phyloP scores from a whole-genome alignment of 2,888 invertebrate species.

The Luffia ferchaultella region DNA sequence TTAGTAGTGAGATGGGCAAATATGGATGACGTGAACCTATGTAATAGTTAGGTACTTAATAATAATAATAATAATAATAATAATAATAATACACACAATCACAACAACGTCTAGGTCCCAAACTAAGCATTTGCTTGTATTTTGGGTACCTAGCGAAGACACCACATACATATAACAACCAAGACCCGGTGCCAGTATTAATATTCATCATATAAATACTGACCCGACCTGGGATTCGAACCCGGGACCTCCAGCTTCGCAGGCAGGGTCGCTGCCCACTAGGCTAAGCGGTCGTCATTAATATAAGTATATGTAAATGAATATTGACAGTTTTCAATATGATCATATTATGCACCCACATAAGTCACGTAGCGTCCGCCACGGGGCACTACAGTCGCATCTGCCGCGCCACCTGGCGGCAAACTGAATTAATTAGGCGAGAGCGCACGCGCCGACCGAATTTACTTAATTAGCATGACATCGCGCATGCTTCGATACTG shows the following conservation, averaged over 20 bases:
- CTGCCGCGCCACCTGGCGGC: conserved; percentile 57
- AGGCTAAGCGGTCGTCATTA: background rate
- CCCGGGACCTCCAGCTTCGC: no score
- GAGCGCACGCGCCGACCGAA: conserved; percentile 26
- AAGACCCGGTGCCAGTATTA: background rate
- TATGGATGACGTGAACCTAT: no score
- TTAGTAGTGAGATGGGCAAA: no score
- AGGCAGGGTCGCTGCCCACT: no score
- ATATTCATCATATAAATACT: background rate
- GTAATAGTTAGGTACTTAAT: no score
- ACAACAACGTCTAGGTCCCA: no score
- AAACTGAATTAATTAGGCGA: conserved; percentile 51
- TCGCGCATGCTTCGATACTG: conserved; percentile 3
- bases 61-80: no score
- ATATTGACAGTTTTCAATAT: background rate
- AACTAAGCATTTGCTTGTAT: no score
- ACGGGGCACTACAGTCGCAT: conserved; percentile 21
- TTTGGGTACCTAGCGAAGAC: background rate
- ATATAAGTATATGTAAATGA: background rate
- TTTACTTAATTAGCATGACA: conserved; percentile 14
- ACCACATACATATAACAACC: background rate
- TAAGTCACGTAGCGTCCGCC: background rate
- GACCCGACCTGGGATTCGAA: no score
- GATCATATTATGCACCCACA: background rate
- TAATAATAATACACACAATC: no score